Base-by-base conservation (phyloP, 2,797 vertebrate species). In the Hoplostethus atlanticus region DNA sequence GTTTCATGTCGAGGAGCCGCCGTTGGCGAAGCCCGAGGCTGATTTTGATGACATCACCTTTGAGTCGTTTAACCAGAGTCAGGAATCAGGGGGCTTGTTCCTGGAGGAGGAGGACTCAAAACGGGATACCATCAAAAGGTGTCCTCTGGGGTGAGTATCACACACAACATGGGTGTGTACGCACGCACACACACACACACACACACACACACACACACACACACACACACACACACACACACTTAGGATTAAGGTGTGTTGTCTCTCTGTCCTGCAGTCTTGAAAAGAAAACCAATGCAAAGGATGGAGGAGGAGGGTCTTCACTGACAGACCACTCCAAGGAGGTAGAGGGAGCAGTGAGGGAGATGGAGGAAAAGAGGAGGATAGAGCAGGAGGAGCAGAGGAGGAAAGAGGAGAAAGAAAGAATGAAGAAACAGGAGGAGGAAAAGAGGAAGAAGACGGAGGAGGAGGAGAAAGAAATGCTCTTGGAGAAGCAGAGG, bases 231-330 rank as follows among this genome's bases (percentile, higher is more conserved):
- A 73, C 21, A 67, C n/a, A 64, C 52, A 61, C 48, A 65, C 1
- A 51, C 21, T 51, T 57, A 56, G 55, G 55, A 55, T 79, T 89
- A 87, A 90, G 76, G 21, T 57, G 17, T 80, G 58, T 73, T 90
- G 61, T 92, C 76, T 90, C 83, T 91, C 66, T 93, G 86, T 84
- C 85, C 79, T 90, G 66, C 91, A 93, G 92, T 90, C 77, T 81
- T 79, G 84, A 90, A 63, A 90, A 85, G 68, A 91, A 90, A 84
- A 67, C 47, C 73, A 69, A 46, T 73, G 83, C 86, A 84, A 88
- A 82, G 72, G 34, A 68, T 21, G 21, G 21, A 21, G 78, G 53
- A 76, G 75, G 76, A 65, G 84, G 83, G n/a, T 0, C 67, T 0
- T 68, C 70, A 44, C 48, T 71, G 71, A 75, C 57, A 70, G 64